phyloP scores from a whole-genome alignment of 2,113 vertebrate genomes.

The Ancistrus triradiatus region DNA sequence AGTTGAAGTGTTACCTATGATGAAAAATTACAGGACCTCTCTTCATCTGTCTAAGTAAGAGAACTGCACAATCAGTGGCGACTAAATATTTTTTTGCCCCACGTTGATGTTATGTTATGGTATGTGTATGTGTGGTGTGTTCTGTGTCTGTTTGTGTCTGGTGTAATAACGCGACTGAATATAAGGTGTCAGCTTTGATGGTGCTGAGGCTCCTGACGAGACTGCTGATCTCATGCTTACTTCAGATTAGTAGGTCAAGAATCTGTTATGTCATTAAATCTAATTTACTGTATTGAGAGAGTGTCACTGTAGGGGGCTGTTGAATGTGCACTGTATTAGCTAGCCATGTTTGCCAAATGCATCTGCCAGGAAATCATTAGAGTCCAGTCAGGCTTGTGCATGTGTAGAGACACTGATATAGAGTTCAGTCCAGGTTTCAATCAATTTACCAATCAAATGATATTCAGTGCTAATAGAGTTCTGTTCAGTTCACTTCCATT shows the following conservation, averaged over 20 bases:
- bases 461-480: conserved; percentile 41
- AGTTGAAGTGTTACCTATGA: too few relatives aligned
- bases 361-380: conserved; percentile 67
- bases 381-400: conserved; percentile 45
- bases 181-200: too few relatives aligned
- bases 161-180: too few relatives aligned
- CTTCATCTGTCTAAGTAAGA: too few relatives aligned
- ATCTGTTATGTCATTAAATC: conserved; percentile 55
- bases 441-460: conserved; percentile 31
- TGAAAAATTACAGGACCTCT: too few relatives aligned
- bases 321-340: conserved; percentile 63
- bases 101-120: too few relatives aligned
- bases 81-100: too few relatives aligned
- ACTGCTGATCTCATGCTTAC: conserved; percentile 55
- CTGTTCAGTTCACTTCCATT: neutral
- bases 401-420: conserved; percentile 37
- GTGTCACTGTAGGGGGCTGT: conserved; percentile 47
- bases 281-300: conserved; percentile 59
- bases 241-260: conserved; percentile 65
- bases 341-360: conserved; percentile 56
- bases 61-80: too few relatives aligned
- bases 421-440: conserved; percentile 14
- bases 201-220: too few relatives aligned
- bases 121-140: too few relatives aligned
- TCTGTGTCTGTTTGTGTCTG: too few relatives aligned